Percentiles rank a stretch among this genome's conserved stretches.
Conservation (phyloP, 2,797 vertebrate species). For the Thunnus albacares region DNA sequence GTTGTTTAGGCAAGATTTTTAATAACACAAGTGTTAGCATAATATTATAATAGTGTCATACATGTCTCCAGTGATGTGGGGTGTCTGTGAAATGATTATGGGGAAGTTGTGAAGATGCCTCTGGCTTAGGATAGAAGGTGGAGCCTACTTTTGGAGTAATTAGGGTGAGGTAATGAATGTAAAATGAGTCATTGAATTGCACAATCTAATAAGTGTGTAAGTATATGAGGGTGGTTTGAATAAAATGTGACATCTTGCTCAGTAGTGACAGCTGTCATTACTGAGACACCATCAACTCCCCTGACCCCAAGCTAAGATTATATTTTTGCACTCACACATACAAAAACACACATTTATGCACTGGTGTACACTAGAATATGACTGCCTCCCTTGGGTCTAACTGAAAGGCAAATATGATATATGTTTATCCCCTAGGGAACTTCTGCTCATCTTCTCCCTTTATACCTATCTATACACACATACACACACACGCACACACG, state of each 20-base stretch:
- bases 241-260: constrained; percentile 16
- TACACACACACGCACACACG: constrained; percentile 11
- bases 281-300: constrained; percentile 6
- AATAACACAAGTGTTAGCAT: neutral
- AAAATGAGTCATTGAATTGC: constrained; percentile 6
- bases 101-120: constrained; percentile 4
- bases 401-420: constrained; percentile 24
- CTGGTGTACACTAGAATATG: neutral
- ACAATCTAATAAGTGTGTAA: neutral
- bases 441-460: constrained; percentile 17
- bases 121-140: neutral
- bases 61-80: neutral
- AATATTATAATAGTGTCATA: neutral
- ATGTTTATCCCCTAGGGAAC: constrained; percentile 39
- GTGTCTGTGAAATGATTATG: neutral
- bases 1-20: neutral
- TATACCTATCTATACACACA: constrained; percentile 16
- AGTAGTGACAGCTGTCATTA: constrained; percentile 30
- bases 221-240: neutral
- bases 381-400: constrained; percentile 17
- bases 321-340: neutral
- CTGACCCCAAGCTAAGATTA: neutral
- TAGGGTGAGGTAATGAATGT: constrained; percentile 1
- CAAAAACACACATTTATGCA: neutral
- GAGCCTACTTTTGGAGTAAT: constrained; percentile 20